Base-by-base conservation (phyloP, 2,113 vertebrate species). In the Emberiza fucata region DNA sequence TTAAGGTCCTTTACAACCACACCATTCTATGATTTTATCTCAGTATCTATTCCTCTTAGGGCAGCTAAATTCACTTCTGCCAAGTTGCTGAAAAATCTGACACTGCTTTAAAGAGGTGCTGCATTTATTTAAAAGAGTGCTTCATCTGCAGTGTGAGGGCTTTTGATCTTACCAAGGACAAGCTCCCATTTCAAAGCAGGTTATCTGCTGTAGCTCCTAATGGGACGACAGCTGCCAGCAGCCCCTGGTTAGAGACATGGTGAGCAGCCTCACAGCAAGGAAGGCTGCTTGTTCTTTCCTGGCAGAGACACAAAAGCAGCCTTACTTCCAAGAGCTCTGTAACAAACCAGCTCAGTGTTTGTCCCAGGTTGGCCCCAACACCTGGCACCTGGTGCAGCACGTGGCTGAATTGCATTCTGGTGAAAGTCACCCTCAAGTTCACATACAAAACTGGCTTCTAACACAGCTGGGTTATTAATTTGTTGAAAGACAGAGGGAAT, bases 401-500 rank as follows among this genome's bases (percentile, higher is more conserved):
- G 1, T 28, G 44, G 78, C 81, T 84, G 57, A 89, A 96, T 81
- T 92, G 80, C 76, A 64, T 79, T 66, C 71, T 89, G 80, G 57
- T 94, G 94, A 97, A 96, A 96, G 93, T 91, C 75, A 76, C 45
- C 25, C 76, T 80, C 69, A 56, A 92, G 37, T 95, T 90, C 85
- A 96, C 81, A 40, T 18, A 54, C 59, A 88, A 73, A 95, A 24
- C 73, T 95, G 89, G 88, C 81, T 91, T 61, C 81, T 65, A 57
- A 68, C 50, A 50, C 60, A 75, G 54, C 84, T 93, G 50, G 3
- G 1, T 96, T 97, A 97, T 97, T 94, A 91, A 76, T 96, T 95
- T 95, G 95, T 90, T 97, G 93, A 97, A 88, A 91, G 94, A 96
- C 63, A 94, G 73, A 91, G 63, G 68, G 45, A 96, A 93, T 89